These are phyloP conservation scores for Strigamia crassipes DNA, from an alignment of 2,888 invertebrate species.

Conservation along the genomic window DNA sequence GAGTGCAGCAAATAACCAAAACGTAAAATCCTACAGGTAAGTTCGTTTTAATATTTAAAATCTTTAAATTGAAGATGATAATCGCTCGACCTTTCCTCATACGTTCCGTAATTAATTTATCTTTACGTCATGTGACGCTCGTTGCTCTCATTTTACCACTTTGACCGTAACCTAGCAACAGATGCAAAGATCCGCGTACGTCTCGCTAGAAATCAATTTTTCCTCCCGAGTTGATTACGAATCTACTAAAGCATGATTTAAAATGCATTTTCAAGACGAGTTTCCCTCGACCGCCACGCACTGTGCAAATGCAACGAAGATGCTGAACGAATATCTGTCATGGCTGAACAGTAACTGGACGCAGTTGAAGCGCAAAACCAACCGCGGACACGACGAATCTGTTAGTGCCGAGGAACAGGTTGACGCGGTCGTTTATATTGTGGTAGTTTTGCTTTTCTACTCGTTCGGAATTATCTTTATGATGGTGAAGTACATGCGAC, in stretches of 20 bases:
- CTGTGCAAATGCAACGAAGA: neutral
- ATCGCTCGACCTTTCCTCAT: too few species aligned
- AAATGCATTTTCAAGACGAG: neutral
- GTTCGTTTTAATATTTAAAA: too few species aligned
- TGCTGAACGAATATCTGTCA: slow-evolving; percentile 1
- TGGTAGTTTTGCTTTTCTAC: slow-evolving; percentile 54
- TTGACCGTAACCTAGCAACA: neutral
- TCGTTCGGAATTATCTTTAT: slow-evolving; percentile 54
- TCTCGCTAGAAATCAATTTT: neutral
- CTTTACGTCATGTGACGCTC: too few species aligned
- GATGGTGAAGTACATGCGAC: slow-evolving; percentile 54
- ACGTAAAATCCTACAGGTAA: too few species aligned
- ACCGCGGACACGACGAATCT: neutral
- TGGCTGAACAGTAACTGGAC: slow-evolving; percentile 28
- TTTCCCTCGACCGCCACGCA: neutral
- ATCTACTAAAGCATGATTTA: neutral
- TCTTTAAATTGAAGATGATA: too few species aligned
- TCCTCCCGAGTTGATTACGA: too few species aligned
- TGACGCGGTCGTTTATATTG: slow-evolving; percentile 56
- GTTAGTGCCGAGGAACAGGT: neutral
- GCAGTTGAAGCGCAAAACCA: neutral
- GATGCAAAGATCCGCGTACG: too few species aligned
- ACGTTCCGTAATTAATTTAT: neutral
- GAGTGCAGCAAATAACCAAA: too few species aligned
- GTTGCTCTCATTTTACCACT: too few species aligned